Base-by-base conservation (phyloP, 1,140 invertebrate species). In the Adoxophyes honmai region DNA sequence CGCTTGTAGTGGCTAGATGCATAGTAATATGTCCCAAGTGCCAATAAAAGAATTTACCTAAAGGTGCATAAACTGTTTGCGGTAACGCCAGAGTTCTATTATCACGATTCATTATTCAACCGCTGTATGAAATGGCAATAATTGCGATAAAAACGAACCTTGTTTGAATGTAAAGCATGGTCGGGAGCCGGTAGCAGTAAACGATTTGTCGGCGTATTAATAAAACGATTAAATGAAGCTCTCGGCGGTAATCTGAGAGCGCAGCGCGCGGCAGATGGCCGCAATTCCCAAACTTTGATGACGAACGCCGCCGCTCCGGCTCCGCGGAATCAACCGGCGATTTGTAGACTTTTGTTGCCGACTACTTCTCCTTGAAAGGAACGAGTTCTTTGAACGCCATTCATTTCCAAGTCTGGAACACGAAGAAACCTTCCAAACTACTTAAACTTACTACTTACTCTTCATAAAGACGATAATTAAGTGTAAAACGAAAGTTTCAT, bases 211-310 rank as follows among this genome's bases (percentile, higher is more conserved):
- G 85, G 82, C 79, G 81, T 88, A 86, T 88, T 88, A 86, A 85
- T 86, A 83, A 88, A 88, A 86, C 85, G 85, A 88, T 88, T 88
- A 88, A 88, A 84, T 70, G 76, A 86, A 86, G 76, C 83, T 85
- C 75, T 69, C 73, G 60, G 67, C 71, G 76, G 85, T 86, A 88
- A 88, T 88, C 85, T 80, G 82, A 55, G 75, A 81, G 76, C 79
- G 78, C 69, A 70, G 68, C 59, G 70, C 66, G 81, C 78, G 72
- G 71, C 85, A 88, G 82, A 83, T 88, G 85, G 75, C 71, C 80
- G 78, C 85, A 82, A 86, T 85, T 78, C 79, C 74, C 75, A 73
- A 88, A 88, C 78, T 88, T 88, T 81, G 78, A 81, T 86, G 80
- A 84, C 81, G 79, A 73, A 78, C 74, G 73, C 67, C 68, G 75